Evolutionary conservation across 2,888 invertebrate species (phyloP).

Genomic region (Parasteatoda lunata): DNA sequence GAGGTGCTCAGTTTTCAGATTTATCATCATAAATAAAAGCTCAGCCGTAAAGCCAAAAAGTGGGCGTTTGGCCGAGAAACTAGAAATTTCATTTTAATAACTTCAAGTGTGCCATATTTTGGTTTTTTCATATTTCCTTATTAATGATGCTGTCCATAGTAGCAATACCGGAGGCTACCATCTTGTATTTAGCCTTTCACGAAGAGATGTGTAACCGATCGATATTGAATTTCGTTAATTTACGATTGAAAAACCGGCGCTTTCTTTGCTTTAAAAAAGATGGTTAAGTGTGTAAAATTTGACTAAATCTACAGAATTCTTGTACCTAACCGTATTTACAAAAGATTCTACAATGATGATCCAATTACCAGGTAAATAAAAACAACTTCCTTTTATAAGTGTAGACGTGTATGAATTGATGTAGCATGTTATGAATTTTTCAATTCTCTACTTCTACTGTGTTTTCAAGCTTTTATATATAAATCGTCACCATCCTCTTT

Average conservation of each 20-base stretch:
- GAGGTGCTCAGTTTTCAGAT: slow-evolving; percentile 68
- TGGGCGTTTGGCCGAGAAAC: slow-evolving; percentile 55
- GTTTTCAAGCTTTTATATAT: no score
- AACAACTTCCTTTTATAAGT: slow-evolving; percentile 14
- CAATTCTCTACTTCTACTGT: background rate
- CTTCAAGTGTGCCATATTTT: slow-evolving; percentile 8
- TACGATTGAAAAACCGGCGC: slow-evolving; percentile 65
- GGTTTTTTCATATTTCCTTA: slow-evolving; percentile 25
- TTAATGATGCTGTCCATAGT: slow-evolving; percentile 35
- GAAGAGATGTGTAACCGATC: slow-evolving; percentile 53
- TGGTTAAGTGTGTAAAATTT: slow-evolving; percentile 34
- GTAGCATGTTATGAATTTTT: background rate
- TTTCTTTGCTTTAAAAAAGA: slow-evolving; percentile 65
- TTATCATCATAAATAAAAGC: slow-evolving; percentile 69
- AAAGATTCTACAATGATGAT: slow-evolving; percentile 53
- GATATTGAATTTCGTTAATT: slow-evolving; percentile 65
- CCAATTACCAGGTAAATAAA: slow-evolving; percentile 59
- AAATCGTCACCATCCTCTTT: no score
- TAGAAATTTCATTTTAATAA: slow-evolving; percentile 44
- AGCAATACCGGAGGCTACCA: slow-evolving; percentile 38
- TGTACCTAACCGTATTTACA: background rate
- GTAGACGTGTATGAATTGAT: background rate
- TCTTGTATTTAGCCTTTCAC: slow-evolving; percentile 47
- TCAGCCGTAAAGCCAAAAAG: slow-evolving; percentile 68
- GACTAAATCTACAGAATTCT: slow-evolving; percentile 8